Evolutionary conservation across 2,888 invertebrate genomes (phyloP), one percentile per base, ranked within the genome.

Genomic region (Eurois occulta): DNA sequence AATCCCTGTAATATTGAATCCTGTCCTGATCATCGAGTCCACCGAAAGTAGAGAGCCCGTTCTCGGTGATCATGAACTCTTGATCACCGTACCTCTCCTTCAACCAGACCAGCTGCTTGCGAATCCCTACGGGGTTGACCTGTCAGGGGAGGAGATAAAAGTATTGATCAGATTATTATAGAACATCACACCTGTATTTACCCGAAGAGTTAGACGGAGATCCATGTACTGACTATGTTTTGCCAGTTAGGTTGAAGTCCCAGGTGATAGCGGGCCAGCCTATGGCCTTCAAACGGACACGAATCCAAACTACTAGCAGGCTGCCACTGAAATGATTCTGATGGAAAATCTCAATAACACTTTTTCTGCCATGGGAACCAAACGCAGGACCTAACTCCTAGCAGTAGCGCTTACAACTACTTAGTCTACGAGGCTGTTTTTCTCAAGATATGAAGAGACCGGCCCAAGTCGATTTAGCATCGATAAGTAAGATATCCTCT

Each of bases 61-160:
- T 96, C 87, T 97, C 97, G 0, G 95, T 94, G 60, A 97, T 93
- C 32, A 95, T 75, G 52, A 97, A 88, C 41, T 92, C 90, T 28
- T 94, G 24, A 72, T 93, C 93, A 0, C 94, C 94, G 78, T 96
- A 90, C 4, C 65, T 48, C 13, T 87, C 65, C 55, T 88, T 89
- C 75, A 97, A 76, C 94, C 96, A 96, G 1, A 90, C 87, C 16
- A 97, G 85, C 21, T 92, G 81, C 8, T 91, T 90, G 7, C 96
- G 91, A 0, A 97, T 86, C 1, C 97, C 97, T 88, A 93, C 91
- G 0, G 97, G 90, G 24, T 86, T 0, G 5, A 81, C 43, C 79
- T 85, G 72, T 3, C 46, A n/a, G 41, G 70, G 2, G 52, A n/a
- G 43, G 3, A 41, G 16, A 65, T 18, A 5, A 41, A n/a, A 18